Conservation (phyloP, 2,113 vertebrate species). For the Misgurnus anguillicaudatus region DNA sequence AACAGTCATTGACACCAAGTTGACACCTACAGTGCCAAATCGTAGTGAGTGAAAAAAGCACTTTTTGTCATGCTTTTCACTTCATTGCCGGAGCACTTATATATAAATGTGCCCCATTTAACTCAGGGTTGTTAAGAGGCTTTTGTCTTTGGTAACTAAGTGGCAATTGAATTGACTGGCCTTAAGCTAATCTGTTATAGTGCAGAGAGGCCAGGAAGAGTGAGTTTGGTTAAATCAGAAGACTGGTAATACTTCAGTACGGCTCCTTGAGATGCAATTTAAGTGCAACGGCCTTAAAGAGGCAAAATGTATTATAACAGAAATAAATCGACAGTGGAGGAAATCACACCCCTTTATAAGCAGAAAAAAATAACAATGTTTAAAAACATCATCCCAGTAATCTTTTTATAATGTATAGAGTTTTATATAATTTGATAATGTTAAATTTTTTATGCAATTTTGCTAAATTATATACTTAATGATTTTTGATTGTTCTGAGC, state of each 20-base stretch:
- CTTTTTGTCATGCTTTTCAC: background rate
- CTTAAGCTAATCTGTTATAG: slow-evolving; percentile 38
- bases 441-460: background rate
- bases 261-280: slow-evolving; percentile 29
- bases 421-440: background rate
- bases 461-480: background rate
- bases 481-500: slow-evolving; percentile 1
- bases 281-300: slow-evolving; percentile 1
- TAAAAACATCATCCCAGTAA: background rate
- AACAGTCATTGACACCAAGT: no score
- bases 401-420: background rate
- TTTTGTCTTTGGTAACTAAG: slow-evolving; percentile 38
- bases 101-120: slow-evolving; percentile 23
- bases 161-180: slow-evolving; percentile 29
- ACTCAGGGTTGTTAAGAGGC: slow-evolving; percentile 28
- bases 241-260: slow-evolving; percentile 18
- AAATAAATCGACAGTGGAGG: background rate
- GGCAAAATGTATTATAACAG: slow-evolving; percentile 4
- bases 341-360: slow-evolving; percentile 2
- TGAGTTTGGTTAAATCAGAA: slow-evolving; percentile 21
- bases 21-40: no score
- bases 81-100: slow-evolving; percentile 10
- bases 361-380: background rate
- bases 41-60: background rate
- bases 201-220: slow-evolving; percentile 29